These are phyloP conservation scores for Porphyrio hochstetteri DNA, from an alignment of 2,113 vertebrate species.

Conservation along the genomic window DNA sequence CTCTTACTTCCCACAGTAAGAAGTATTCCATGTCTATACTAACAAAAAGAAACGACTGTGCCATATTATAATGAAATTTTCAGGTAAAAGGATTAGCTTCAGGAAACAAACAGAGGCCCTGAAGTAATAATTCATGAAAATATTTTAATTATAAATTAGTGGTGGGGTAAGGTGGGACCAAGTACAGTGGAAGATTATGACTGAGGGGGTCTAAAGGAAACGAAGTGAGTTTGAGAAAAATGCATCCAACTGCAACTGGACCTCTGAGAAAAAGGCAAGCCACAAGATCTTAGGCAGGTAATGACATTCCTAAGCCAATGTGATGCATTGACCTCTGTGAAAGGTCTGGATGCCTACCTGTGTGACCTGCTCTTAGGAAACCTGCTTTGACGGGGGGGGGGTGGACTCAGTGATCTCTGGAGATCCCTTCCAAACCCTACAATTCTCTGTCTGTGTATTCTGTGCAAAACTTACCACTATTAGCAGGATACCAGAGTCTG, in stretches of 20 bases:
- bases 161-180: background rate
- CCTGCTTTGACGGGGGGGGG: no score
- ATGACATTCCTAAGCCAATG: background rate
- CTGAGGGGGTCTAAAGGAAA: background rate
- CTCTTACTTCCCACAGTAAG: background rate
- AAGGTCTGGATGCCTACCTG: background rate
- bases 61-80: background rate
- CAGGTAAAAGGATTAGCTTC: background rate
- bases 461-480: background rate
- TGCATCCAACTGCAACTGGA: fast-evolving
- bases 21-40: background rate
- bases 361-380: no score
- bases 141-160: background rate
- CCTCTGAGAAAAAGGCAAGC: background rate
- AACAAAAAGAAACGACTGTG: background rate
- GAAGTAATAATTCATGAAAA: background rate
- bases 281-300: background rate
- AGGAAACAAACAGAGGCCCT: background rate
- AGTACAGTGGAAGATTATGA: background rate
- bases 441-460: background rate
- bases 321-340: background rate
- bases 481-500: fast-evolving
- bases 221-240: background rate
- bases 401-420: no score
- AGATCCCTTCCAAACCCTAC: no score